These are phyloP conservation scores for Andrena flavipes DNA, from an alignment of 2,888 invertebrate genomes.

Conservation along the genomic window DNA sequence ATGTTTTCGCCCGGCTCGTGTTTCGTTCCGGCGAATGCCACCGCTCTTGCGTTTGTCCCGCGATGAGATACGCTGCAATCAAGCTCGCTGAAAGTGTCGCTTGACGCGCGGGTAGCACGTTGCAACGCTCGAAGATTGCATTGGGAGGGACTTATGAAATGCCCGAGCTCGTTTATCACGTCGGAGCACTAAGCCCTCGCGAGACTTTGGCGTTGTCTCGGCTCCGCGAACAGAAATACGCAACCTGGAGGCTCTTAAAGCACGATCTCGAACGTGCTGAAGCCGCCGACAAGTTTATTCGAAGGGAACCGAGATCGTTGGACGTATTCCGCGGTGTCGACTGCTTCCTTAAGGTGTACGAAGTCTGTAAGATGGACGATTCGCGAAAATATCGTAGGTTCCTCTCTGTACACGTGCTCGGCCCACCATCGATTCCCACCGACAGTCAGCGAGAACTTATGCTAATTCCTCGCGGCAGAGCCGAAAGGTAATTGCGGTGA, in stretches of 20 bases:
- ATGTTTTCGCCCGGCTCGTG: background rate
- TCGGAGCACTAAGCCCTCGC: slow-evolving; percentile 21
- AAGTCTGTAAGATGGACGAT: background rate
- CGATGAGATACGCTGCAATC: background rate
- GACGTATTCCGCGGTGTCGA: background rate
- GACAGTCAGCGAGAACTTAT: slow-evolving; percentile 47
- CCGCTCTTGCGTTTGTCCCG: background rate
- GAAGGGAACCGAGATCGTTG: background rate
- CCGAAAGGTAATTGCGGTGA: slow-evolving; percentile 49
- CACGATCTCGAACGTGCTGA: slow-evolving; percentile 10
- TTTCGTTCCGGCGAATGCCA: background rate
- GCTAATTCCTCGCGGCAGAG: slow-evolving; percentile 57
- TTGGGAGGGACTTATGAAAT: slow-evolving; percentile 27
- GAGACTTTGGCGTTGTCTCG: slow-evolving; percentile 10
- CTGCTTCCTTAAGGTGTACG: background rate
- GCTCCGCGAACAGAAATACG: slow-evolving; percentile 34
- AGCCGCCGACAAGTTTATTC: background rate
- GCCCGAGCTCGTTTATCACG: slow-evolving; percentile 42
- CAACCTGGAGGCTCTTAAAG: background rate
- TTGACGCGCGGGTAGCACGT: slow-evolving; percentile 13
- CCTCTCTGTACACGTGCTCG: slow-evolving; percentile 1
- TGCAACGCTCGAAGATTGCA: slow-evolving; percentile 22
- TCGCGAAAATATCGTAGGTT: slow-evolving; percentile 18
- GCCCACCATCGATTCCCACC: slow-evolving; percentile 46
- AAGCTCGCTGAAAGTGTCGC: slow-evolving; percentile 34